phyloP scores from a whole-genome alignment of 2,888 invertebrate genomes.

The Dasypogon diadema region DNA sequence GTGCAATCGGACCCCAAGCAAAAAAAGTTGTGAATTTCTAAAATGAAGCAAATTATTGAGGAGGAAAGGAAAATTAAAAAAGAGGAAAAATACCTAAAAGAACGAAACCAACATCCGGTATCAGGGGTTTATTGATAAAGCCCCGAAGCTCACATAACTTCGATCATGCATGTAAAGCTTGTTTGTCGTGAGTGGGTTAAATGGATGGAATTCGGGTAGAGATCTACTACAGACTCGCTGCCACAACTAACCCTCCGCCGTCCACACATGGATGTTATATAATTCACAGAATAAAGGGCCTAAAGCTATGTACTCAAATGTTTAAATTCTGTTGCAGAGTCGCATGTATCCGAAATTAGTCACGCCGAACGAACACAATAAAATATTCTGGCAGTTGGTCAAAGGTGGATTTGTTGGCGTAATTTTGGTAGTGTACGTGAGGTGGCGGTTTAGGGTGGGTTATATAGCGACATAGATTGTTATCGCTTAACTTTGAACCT shows the following conservation, averaged over 20 bases:
- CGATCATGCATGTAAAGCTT: conserved; percentile 42
- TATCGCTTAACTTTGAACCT: neutral
- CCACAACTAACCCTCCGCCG: no score
- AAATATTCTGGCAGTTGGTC: conserved; percentile 38
- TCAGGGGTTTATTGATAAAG: conserved; percentile 39
- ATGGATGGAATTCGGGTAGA: neutral
- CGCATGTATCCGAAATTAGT: conserved; percentile 46
- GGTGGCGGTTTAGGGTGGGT: no score
- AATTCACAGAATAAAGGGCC: neutral
- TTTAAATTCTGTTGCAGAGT: conserved; percentile 40
- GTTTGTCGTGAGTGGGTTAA: conserved; percentile 9
- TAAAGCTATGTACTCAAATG: conserved; percentile 40
- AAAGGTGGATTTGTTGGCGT: conserved; percentile 16
- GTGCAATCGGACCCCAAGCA: neutral
- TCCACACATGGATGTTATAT: neutral
- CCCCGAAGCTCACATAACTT: conserved; percentile 34
- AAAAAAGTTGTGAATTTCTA: conserved; percentile 17
- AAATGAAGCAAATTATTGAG: conserved; percentile 40
- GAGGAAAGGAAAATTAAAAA: conserved; percentile 33
- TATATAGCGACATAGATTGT: no score
- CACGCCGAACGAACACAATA: conserved; percentile 47
- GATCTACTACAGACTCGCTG: neutral
- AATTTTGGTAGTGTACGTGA: neutral
- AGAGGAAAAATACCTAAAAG: conserved; percentile 5
- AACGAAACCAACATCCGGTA: conserved; percentile 26